Evolutionary conservation across 2,888 invertebrate species (phyloP), one percentile per base, ranked within the genome.

Genomic region (Watsonalla binaria): DNA sequence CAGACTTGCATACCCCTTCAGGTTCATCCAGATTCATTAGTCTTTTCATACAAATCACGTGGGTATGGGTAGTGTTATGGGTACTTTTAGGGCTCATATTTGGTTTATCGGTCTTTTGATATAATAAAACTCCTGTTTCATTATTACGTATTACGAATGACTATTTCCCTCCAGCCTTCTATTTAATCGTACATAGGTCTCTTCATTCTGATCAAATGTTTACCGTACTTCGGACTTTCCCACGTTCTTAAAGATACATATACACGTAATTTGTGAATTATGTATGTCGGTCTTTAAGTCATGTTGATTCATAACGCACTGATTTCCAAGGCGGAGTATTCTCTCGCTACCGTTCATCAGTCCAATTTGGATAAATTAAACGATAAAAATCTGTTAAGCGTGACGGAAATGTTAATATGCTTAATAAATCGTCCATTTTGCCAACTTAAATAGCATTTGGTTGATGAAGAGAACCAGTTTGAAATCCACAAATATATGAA

Each of bases 371-470:
- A 15, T 49, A 37, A 49, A 49, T 48, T 37, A 49, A 42, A 42
- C 11, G 42, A 42, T 42, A 11, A 37, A 7, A 37, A 37, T 37
- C 37, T 48, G 33, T 15, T 37, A 37, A 14, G 49, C 11, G 37
- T 49, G 37, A 37, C 35, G 33, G 49, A 49, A 39, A 37, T 49
- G 39, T 49, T 49, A 49, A 49, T 49, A 37, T 9, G 33, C n/a
- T 7, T 13, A 49, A 39, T 15, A 14, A 39, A 49, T 39, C 7
- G 13, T n/a, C 37, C 37, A 14, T 34, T 39, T 37, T 9, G 7
- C 15, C 5, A 39, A 37, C 14, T 49, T 11, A 5, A 37, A 14
- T 37, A 13, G 37, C 14, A 5, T 13, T 8, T 48, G 8, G 8
- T 39, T 15, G 14, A 37, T 7, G 6, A 8, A 14, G 8, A 13